Evolutionary conservation across 2,888 invertebrate species (phyloP), one percentile per base, ranked within the genome.

Genomic region (Drosophila borealis): DNA sequence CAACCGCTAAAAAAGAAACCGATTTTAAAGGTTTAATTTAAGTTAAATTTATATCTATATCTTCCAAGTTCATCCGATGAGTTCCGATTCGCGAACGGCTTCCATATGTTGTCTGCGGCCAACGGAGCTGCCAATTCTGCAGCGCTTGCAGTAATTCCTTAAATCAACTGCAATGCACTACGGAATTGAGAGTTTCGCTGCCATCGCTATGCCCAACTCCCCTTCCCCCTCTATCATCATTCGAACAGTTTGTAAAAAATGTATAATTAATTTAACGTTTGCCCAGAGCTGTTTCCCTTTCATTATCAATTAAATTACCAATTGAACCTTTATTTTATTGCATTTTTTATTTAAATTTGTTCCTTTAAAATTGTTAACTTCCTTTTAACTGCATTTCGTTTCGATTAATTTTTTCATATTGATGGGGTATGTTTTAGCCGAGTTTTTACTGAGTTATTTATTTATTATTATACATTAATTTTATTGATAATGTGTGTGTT

Each of bases 111-210:
- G 78, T 48, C 37, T 70, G 60, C 88, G 75, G 81, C 25, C 59
- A 92, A 89, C 89, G 93, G 94, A 94, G 94, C 92, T 95, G 96
- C 96, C 97, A 97, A 95, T 96, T 96, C 97, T 97, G 96, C 96
- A 96, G 96, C 96, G 97, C 96, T 96, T 97, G 97, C 97, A 97
- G 96, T 95, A 93, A 94, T 94, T 94, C 92, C 93, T 94, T 75
- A 74, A 93, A 72, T 93, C 96, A 96, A 96, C 97, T 97, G 97
- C 97, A 97, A 97, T 97, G 97, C 97, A 97, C 97, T 97, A 96
- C 97, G 97, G 97, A 97, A 97, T 97, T 97, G 97, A 97, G 94
- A 95, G 85, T 84, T 84, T 83, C 83, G 55, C 57, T 73, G 73
- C 80, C 81, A 21, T 53, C 46, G 50, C 10, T 33, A 56, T 19